Evolutionary conservation across 2,888 invertebrate genomes (phyloP).

Genomic region (Galerucella pusilla): DNA sequence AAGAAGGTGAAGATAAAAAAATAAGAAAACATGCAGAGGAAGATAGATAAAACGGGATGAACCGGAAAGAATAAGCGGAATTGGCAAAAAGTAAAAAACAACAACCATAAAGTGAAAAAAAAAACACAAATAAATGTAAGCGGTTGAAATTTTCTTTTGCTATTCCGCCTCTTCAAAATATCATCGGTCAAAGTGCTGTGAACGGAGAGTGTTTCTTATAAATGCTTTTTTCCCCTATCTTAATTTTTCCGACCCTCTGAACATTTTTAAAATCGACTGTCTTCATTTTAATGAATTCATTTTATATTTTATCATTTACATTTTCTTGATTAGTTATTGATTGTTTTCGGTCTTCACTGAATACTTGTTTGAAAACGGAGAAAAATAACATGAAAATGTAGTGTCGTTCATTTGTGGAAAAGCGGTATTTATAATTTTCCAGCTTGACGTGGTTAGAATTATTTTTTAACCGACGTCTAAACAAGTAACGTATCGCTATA

Average conservation of each 20-base stretch:
- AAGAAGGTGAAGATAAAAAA: too few relatives aligned
- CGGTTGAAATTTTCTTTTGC: background rate
- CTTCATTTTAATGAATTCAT: slow-evolving; percentile 55
- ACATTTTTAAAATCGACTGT: slow-evolving; percentile 50
- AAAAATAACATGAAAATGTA: background rate
- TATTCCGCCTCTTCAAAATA: slow-evolving; percentile 44
- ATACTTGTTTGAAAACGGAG: background rate
- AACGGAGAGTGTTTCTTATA: slow-evolving; percentile 55
- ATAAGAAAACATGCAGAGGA: too few relatives aligned
- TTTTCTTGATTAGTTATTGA: slow-evolving; percentile 60
- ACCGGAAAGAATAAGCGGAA: too few relatives aligned
- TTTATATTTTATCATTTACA: slow-evolving; percentile 57
- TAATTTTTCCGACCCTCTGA: slow-evolving; percentile 54
- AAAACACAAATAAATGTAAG: too few relatives aligned
- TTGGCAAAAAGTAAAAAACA: too few relatives aligned
- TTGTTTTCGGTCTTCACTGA: slow-evolving; percentile 31
- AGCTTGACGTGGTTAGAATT: too few relatives aligned
- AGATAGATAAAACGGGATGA: too few relatives aligned
- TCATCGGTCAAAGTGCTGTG: slow-evolving; percentile 47
- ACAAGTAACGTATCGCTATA: too few relatives aligned
- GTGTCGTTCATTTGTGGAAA: too few relatives aligned
- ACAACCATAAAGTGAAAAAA: too few relatives aligned
- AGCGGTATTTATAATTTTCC: too few relatives aligned
- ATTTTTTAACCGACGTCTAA: too few relatives aligned
- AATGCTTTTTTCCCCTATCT: slow-evolving; percentile 56